Percentiles rank a stretch among this genome's conserved stretches.
Evolutionary conservation across 1,140 invertebrate genomes (phyloP).

Genomic region (Orius insidiosus): DNA sequence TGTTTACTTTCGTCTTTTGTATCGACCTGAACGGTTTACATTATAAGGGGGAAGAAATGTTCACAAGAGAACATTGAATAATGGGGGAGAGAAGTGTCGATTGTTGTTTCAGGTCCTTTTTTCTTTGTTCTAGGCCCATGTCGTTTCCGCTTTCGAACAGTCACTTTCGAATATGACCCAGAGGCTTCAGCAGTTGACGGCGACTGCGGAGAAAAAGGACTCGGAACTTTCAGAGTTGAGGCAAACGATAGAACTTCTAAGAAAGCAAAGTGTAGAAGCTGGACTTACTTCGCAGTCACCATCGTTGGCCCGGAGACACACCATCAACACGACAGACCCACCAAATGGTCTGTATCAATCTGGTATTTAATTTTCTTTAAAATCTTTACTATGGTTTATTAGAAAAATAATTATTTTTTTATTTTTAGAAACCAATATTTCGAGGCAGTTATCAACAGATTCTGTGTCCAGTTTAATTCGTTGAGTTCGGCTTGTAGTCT

Average conservation of each 20-base stretch:
- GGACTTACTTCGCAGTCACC: conserved; percentile 34
- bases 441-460: conserved; percentile 73
- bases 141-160: conserved; percentile 93
- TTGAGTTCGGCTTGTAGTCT: conserved; percentile 51
- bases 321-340: conserved; percentile 25
- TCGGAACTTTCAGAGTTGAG: conserved; percentile 78
- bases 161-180: conserved; percentile 94
- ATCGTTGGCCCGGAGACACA: conserved; percentile 25
- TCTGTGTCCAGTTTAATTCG: conserved; percentile 72
- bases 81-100: conserved; percentile 13
- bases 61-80: not conserved
- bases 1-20: not conserved
- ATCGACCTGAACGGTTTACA: not conserved
- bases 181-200: conserved; percentile 77
- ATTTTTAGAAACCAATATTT: conserved; percentile 31
- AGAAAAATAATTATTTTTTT: too few relatives aligned
- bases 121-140: conserved; percentile 71
- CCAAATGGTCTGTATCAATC: conserved; percentile 5
- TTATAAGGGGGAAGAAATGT: not conserved
- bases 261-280: conserved; percentile 78
- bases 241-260: conserved; percentile 74
- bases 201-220: conserved; percentile 88
- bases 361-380: not conserved
- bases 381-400: too few relatives aligned
- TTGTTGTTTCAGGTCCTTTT: conserved; percentile 20